A percentile compares a stretch with the other conserved stretches of the same genome.
Conservation (phyloP, 2,797 vertebrate species). For the Hemibagrus guttatus region DNA sequence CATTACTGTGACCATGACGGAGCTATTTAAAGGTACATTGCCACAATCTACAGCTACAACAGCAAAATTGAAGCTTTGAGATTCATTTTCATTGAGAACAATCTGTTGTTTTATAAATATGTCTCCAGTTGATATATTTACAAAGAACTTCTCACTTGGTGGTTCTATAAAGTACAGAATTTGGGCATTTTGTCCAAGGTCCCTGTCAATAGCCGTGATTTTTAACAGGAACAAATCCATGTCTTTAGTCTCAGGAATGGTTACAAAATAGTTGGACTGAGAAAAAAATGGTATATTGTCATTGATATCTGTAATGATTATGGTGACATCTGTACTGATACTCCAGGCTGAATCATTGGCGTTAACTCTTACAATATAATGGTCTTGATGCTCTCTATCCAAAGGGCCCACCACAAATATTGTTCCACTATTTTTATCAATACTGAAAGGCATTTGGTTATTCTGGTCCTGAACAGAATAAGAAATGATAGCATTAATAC, state of each 20-base stretch:
- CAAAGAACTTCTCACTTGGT: slow-evolving; percentile 69
- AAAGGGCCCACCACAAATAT: slow-evolving; percentile 65
- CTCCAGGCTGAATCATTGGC: slow-evolving; percentile 81
- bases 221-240: slow-evolving; percentile 66
- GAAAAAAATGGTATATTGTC: slow-evolving; percentile 75
- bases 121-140: slow-evolving; percentile 70
- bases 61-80: slow-evolving; percentile 63
- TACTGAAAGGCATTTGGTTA: slow-evolving; percentile 66
- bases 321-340: slow-evolving; percentile 73
- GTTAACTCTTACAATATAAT: slow-evolving; percentile 71
- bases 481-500: slow-evolving; percentile 65
- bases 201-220: slow-evolving; percentile 71
- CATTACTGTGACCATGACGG: slow-evolving; percentile 64
- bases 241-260: slow-evolving; percentile 66
- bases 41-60: slow-evolving; percentile 73
- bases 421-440: slow-evolving; percentile 67
- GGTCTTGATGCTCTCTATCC: slow-evolving; percentile 73
- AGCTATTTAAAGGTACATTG: slow-evolving; percentile 57
- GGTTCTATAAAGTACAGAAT: slow-evolving; percentile 73
- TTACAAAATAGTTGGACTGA: slow-evolving; percentile 57
- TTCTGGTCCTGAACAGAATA: slow-evolving; percentile 68
- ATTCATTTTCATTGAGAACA: slow-evolving; percentile 51
- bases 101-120: slow-evolving; percentile 71
- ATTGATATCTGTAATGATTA: slow-evolving; percentile 73
- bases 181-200: slow-evolving; percentile 68